phyloP scores from a whole-genome alignment of 2,113 vertebrate species.

The Cochlearius cochlearius region DNA sequence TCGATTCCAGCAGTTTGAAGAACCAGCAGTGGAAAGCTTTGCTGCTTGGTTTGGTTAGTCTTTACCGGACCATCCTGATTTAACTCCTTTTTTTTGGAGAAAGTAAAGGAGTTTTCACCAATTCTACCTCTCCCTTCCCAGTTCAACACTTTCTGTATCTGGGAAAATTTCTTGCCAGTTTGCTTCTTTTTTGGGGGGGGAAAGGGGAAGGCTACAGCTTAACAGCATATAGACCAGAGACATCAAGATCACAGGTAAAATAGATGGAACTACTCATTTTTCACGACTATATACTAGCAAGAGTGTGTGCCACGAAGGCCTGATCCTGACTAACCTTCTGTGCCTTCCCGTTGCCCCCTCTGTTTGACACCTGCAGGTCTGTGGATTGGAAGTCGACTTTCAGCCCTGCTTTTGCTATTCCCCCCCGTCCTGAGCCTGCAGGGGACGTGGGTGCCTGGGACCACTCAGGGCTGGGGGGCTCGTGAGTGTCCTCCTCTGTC shows the following conservation, averaged over 20 bases:
- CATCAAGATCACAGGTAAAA: not conserved
- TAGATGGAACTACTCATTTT: not conserved
- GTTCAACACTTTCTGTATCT: not conserved
- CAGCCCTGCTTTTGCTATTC: not conserved
- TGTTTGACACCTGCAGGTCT: not conserved
- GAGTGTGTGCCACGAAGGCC: not conserved
- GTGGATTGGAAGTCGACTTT: not conserved
- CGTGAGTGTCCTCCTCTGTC: rapidly evolving
- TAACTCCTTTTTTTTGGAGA: not conserved
- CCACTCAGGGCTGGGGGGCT: not conserved
- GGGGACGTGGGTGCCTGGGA: not conserved
- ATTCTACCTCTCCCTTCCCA: not conserved
- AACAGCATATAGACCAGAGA: not conserved
- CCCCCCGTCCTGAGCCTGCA: not conserved
- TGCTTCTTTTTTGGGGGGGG: not conserved
- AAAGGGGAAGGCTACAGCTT: not conserved
- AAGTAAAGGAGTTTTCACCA: not conserved
- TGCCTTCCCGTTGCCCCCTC: not conserved
- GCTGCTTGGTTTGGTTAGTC: not conserved
- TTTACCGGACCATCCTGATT: not conserved
- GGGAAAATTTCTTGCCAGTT: not conserved
- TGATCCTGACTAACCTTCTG: not conserved
- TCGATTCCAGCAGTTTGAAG: not conserved
- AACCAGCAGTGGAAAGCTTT: not conserved
- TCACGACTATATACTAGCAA: not conserved